Evolutionary conservation across 2,888 invertebrate genomes (phyloP).

Genomic region (Meiosimyza platycephala): DNA sequence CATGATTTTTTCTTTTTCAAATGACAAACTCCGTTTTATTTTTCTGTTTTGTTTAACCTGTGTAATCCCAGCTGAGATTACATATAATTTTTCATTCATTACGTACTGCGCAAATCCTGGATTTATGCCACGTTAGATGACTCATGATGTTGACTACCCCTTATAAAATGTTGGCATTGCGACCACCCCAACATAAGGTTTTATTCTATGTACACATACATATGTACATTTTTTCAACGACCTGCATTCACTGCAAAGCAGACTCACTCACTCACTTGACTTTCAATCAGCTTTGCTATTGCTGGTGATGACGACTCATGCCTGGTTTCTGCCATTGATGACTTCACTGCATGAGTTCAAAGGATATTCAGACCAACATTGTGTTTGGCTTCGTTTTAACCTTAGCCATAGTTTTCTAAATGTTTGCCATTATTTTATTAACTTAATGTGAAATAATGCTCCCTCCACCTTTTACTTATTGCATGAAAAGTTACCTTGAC

Average conservation of each 20-base stretch:
- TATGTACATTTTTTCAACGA: not conserved
- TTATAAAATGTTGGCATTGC: not conserved
- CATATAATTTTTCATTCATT: slow-evolving; percentile 20
- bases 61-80: not conserved
- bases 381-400: slow-evolving; percentile 10
- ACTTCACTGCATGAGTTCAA: not conserved
- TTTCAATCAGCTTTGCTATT: slow-evolving; percentile 18
- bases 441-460: too few species aligned
- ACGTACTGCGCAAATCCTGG: slow-evolving; percentile 19
- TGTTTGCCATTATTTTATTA: too few species aligned
- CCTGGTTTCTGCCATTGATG: not conserved
- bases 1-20: too few species aligned
- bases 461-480: too few species aligned
- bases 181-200: not conserved
- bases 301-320: not conserved
- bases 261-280: slow-evolving; percentile 23
- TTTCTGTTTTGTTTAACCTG: too few species aligned
- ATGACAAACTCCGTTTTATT: too few species aligned
- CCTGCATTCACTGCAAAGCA: not conserved
- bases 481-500: too few species aligned
- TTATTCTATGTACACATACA: not conserved
- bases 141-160: slow-evolving; percentile 15
- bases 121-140: slow-evolving; percentile 14
- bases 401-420: not conserved
- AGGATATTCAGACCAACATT: not conserved